Conservation (phyloP, 2,113 vertebrate species). For the Melospiza georgiana region DNA sequence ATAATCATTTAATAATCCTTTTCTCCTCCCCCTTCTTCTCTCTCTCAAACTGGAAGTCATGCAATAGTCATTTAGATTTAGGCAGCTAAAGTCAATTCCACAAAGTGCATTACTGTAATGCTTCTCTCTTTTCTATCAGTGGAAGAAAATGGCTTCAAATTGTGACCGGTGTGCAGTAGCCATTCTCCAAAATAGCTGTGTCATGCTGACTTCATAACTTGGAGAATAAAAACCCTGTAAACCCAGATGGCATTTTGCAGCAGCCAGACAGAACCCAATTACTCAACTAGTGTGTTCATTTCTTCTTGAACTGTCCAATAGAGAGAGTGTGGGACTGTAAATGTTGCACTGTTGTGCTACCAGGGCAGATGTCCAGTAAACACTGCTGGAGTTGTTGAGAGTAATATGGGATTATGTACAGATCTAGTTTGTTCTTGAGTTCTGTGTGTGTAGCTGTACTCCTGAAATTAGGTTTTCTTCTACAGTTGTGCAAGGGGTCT, state of each 20-base stretch:
- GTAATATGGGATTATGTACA: not conserved
- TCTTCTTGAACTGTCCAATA: not conserved
- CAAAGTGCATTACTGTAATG: not conserved
- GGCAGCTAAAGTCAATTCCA: not conserved
- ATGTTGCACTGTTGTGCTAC: not conserved
- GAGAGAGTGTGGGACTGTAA: not conserved
- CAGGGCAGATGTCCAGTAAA: not conserved
- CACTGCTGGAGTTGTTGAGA: not conserved
- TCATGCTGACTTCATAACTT: slow-evolving; percentile 24
- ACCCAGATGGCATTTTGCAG: not conserved
- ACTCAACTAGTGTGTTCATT: not conserved
- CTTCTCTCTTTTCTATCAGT: not conserved
- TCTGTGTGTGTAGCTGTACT: not conserved
- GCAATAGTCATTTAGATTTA: not conserved
- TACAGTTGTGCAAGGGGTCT: not conserved
- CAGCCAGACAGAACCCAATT: not conserved
- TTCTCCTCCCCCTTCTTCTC: not conserved
- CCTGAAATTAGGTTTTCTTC: not conserved
- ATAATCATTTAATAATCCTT: not conserved
- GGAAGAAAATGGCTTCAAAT: slow-evolving; percentile 41
- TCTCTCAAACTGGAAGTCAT: not conserved
- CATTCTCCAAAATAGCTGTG: slow-evolving; percentile 7
- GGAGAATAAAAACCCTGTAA: slow-evolving; percentile 2
- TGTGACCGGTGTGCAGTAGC: not conserved
- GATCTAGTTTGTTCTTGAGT: not conserved